phyloP scores from a whole-genome alignment of 2,797 vertebrate species.

The Brachyrhaphis roseni region DNA sequence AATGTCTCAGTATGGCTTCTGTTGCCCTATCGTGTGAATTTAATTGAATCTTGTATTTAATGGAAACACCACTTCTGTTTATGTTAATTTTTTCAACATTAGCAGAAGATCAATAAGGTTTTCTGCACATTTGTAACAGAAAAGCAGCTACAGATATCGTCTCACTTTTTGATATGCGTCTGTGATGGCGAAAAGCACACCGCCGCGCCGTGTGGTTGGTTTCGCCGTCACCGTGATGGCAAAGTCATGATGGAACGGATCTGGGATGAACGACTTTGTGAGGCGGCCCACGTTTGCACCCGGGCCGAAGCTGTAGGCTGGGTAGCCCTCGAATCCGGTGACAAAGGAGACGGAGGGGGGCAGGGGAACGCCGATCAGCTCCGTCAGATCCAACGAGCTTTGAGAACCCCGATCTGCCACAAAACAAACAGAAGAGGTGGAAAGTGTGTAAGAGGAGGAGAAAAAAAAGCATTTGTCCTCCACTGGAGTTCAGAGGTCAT shows the following conservation, averaged over 20 bases:
- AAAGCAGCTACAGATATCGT: no score
- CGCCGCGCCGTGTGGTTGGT: constrained; percentile 83
- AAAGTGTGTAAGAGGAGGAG: not conserved
- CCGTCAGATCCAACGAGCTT: constrained; percentile 88
- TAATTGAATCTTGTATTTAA: no score
- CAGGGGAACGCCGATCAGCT: constrained; percentile 93
- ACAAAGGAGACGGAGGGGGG: constrained; percentile 93
- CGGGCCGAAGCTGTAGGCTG: constrained; percentile 91
- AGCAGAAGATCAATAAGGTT: no score
- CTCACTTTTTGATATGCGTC: constrained; percentile 88
- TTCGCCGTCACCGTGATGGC: constrained; percentile 85
- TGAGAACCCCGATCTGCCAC: constrained; percentile 79
- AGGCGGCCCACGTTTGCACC: constrained; percentile 91
- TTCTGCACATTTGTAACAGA: no score
- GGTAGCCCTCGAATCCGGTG: constrained; percentile 92
- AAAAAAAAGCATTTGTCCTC: not conserved
- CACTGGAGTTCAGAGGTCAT: not conserved
- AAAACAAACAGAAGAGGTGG: constrained; percentile 1
- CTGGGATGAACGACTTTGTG: constrained; percentile 86
- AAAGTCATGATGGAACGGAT: constrained; percentile 89
- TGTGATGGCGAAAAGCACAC: constrained; percentile 91
- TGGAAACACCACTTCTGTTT: no score
- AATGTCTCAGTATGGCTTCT: no score
- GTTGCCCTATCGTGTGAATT: no score
- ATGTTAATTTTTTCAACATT: no score